phyloP scores from a whole-genome alignment of 2,888 invertebrate genomes.

The Dione vanillae region DNA sequence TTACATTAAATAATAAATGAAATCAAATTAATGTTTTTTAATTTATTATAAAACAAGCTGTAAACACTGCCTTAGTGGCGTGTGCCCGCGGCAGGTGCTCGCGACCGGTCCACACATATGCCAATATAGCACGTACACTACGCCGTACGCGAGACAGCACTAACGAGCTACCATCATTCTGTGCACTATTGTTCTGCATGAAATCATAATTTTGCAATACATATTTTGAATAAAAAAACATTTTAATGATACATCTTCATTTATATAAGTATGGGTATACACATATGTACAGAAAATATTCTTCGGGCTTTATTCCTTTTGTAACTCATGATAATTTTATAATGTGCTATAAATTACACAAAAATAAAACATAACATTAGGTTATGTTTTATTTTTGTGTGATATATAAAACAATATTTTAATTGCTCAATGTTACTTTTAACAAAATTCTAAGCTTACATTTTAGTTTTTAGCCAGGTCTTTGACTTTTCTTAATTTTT shows the following conservation, averaged over 20 bases:
- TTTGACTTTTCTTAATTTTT: too few relatives aligned
- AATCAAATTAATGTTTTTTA: neutral
- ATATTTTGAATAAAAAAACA: slow-evolving; percentile 23
- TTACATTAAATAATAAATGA: neutral
- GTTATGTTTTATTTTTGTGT: too few relatives aligned
- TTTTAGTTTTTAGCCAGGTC: too few relatives aligned
- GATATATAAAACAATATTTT: too few relatives aligned
- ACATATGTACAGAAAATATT: slow-evolving; percentile 5
- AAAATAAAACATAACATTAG: too few relatives aligned
- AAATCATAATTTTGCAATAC: slow-evolving; percentile 43
- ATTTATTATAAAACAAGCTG: slow-evolving; percentile 48
- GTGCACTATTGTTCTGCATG: slow-evolving; percentile 45
- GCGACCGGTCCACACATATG: slow-evolving; percentile 57
- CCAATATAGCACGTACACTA: slow-evolving; percentile 46
- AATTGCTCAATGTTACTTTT: too few relatives aligned
- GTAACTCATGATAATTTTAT: neutral
- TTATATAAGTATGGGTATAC: slow-evolving; percentile 13
- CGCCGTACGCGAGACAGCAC: slow-evolving; percentile 29
- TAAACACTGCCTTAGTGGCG: slow-evolving; percentile 65
- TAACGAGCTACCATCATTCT: slow-evolving; percentile 45
- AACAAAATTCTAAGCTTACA: too few relatives aligned
- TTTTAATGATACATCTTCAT: slow-evolving; percentile 32
- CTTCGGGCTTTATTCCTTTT: neutral
- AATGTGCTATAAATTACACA: too few relatives aligned
- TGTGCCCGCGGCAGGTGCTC: slow-evolving; percentile 80